Evolutionary conservation across 2,113 vertebrate species (phyloP).

Genomic region (Marmota monax): DNA sequence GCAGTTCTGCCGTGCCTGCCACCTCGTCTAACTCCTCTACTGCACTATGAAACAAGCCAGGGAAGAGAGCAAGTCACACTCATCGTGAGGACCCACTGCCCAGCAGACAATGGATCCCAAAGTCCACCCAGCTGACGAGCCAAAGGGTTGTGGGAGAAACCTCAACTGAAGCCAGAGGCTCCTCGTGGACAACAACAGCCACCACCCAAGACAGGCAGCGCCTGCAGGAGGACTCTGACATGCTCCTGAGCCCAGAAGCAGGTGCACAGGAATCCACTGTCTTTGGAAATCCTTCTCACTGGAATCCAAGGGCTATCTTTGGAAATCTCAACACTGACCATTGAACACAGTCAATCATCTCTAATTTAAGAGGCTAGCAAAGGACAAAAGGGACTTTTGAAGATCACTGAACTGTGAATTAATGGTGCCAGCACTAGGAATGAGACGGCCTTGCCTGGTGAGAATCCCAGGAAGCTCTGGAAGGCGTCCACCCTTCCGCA

Average conservation of each 20-base stretch:
- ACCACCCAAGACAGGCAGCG: fast-evolving
- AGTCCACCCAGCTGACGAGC: fast-evolving
- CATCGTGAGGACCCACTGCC: neutral
- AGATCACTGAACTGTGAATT: neutral
- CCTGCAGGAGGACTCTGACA: fast-evolving
- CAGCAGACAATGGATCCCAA: no score
- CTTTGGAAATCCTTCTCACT: neutral
- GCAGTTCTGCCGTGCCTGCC: fast-evolving
- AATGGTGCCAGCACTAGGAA: fast-evolving
- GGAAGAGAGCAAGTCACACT: fast-evolving
- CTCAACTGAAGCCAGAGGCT: fast-evolving
- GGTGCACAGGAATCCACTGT: neutral
- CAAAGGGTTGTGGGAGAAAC: neutral
- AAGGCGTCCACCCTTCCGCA: fast-evolving
- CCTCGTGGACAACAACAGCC: fast-evolving
- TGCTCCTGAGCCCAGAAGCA: fast-evolving
- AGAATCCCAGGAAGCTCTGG: fast-evolving
- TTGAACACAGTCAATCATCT: neutral
- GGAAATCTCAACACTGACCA: fast-evolving
- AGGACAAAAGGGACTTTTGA: fast-evolving
- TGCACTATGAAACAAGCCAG: neutral
- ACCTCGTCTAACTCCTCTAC: fast-evolving
- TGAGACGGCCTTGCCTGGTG: fast-evolving
- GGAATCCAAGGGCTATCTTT: neutral
- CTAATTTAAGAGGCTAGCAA: neutral